These are phyloP conservation scores for Sinocyclocheilus anshuiensis DNA, from an alignment of 2,113 vertebrate species.

Conservation along the genomic window DNA sequence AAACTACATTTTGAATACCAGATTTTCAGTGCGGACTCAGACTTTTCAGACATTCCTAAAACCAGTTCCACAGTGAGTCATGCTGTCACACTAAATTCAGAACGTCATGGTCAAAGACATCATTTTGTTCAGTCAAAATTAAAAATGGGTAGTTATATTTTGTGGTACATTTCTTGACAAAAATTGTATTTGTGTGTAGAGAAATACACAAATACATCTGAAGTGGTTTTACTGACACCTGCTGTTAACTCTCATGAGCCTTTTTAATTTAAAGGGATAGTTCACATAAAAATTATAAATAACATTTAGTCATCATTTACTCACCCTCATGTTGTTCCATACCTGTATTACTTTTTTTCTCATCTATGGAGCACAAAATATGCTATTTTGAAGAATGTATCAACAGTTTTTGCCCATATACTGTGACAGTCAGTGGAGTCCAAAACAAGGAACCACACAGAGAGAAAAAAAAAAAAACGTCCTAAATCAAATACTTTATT, in stretches of 20 bases:
- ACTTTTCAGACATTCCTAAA: not conserved
- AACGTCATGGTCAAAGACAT: not conserved
- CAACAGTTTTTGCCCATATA: not conserved
- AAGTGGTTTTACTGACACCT: constrained; percentile 56
- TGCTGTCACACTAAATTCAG: no score
- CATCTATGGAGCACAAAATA: no score
- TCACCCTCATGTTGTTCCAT: no score
- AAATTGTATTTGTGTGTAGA: constrained; percentile 9
- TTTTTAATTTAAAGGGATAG: not conserved
- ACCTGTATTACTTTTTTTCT: no score
- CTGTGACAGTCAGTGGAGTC: not conserved
- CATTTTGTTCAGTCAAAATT: constrained; percentile 21
- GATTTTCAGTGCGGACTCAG: no score
- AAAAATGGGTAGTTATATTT: not conserved
- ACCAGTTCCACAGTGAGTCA: not conserved
- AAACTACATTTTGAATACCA: no score
- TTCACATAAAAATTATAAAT: no score
- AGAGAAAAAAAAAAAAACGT: no score
- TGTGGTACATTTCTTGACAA: constrained; percentile 10
- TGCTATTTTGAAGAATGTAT: no score
- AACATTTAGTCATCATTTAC: not conserved
- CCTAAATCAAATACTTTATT: no score
- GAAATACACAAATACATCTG: not conserved
- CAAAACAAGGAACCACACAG: not conserved
- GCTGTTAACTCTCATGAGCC: constrained; percentile 35